Percentiles rank a stretch among this genome's conserved stretches.
Evolutionary conservation across 2,888 invertebrate species (phyloP).

Genomic region (Drepanosiphum platanoidis): DNA sequence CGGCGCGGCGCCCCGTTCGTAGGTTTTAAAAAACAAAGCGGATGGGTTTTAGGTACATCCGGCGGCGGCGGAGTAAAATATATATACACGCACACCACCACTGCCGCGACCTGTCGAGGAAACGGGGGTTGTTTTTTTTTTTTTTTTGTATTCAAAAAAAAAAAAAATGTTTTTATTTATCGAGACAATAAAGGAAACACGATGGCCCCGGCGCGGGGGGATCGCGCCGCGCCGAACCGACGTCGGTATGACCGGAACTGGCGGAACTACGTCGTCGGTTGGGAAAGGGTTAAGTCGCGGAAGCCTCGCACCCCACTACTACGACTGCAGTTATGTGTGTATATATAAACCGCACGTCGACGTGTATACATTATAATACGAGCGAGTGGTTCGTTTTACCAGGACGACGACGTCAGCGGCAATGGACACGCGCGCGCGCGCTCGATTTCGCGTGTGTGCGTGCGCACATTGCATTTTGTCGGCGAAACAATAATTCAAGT

Average conservation of each 20-base stretch:
- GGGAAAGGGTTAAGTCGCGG: conserved; percentile 42
- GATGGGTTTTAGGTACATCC: conserved; percentile 43
- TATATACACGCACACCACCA: neutral
- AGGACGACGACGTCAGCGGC: neutral
- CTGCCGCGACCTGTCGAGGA: conserved; percentile 22
- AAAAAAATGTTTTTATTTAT: conserved; percentile 49
- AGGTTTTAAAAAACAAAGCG: conserved; percentile 31
- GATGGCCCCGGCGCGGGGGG: neutral
- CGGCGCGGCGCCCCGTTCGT: neutral
- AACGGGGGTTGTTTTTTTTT: conserved; percentile 13
- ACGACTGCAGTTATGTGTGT: neutral
- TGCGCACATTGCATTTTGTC: conserved; percentile 31
- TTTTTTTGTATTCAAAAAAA: neutral
- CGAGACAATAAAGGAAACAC: conserved; percentile 55
- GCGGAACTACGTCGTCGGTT: conserved; percentile 2
- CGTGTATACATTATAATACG: no score
- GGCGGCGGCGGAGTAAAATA: neutral
- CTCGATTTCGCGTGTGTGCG: conserved; percentile 16
- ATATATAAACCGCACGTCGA: neutral
- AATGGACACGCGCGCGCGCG: conserved; percentile 14
- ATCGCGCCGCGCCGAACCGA: neutral
- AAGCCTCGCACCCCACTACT: neutral
- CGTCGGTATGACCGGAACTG: conserved; percentile 47
- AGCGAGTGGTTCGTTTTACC: conserved; percentile 12
- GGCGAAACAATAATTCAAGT: conserved; percentile 54